These are phyloP conservation scores for Sylvilagus bachmani DNA, from an alignment of 2,113 vertebrate species.

Conservation along the genomic window DNA sequence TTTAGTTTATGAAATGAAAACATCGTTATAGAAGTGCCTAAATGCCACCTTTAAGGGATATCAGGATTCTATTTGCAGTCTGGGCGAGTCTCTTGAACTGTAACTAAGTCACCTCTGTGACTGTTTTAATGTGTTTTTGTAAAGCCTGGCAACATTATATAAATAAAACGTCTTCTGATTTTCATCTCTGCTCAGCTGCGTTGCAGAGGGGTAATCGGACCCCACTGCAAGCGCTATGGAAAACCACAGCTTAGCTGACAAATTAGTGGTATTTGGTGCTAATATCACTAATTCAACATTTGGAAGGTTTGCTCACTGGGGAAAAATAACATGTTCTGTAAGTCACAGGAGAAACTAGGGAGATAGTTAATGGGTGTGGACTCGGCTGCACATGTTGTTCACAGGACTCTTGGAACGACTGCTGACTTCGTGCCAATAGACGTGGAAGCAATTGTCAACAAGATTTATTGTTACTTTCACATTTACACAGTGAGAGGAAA, in stretches of 20 bases:
- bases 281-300: slow-evolving; percentile 90
- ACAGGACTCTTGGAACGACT: slow-evolving; percentile 83
- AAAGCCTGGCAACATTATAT: slow-evolving; percentile 77
- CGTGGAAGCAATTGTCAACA: slow-evolving; percentile 88
- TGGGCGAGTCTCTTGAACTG: slow-evolving; percentile 20
- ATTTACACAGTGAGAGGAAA: slow-evolving; percentile 86
- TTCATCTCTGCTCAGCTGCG: slow-evolving; percentile 80
- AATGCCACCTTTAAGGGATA: slow-evolving; percentile 48
- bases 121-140: slow-evolving; percentile 75
- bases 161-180: slow-evolving; percentile 82
- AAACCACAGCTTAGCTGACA: slow-evolving; percentile 86
- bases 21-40: neutral
- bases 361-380: slow-evolving; percentile 90
- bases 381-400: slow-evolving; percentile 78
- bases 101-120: slow-evolving; percentile 49
- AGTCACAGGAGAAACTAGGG: slow-evolving; percentile 87
- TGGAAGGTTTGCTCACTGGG: slow-evolving; percentile 87
- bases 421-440: slow-evolving; percentile 88
- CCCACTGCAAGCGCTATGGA: slow-evolving; percentile 82
- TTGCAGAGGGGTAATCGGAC: slow-evolving; percentile 83
- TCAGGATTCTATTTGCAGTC: slow-evolving; percentile 66
- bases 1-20: slow-evolving; percentile 52
- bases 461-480: slow-evolving; percentile 89
- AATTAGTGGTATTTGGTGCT: slow-evolving; percentile 89
- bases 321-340: slow-evolving; percentile 89